These are phyloP conservation scores for Meloidogyne exigua DNA, from an alignment of 1,140 invertebrate genomes.

Conservation along the genomic window DNA sequence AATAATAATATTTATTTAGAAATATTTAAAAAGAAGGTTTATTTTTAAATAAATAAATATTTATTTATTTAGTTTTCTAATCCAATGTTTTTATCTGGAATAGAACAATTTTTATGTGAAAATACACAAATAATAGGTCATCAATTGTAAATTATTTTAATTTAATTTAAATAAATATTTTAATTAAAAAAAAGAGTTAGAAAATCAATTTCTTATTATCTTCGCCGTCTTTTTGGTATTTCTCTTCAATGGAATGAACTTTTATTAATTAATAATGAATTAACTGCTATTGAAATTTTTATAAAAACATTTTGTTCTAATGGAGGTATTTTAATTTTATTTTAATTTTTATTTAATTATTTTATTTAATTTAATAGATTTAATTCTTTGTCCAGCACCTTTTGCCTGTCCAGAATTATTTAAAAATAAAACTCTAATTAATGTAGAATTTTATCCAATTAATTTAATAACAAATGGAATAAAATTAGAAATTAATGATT, in stretches of 20 bases:
- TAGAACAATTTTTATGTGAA: slow-evolving; percentile 20
- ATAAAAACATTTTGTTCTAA: slow-evolving; percentile 3
- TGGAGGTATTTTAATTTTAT: slow-evolving; percentile 3
- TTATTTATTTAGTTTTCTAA: slow-evolving; percentile 7
- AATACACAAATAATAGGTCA: not conserved
- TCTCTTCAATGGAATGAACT: slow-evolving; percentile 1
- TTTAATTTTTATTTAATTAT: not conserved
- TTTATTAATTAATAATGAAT: slow-evolving; percentile 8
- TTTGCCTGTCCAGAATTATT: slow-evolving; percentile 7
- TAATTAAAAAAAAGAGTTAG: slow-evolving; percentile 16
- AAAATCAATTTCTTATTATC: slow-evolving; percentile 5
- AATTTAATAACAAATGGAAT: not conserved
- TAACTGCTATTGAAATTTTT: slow-evolving; percentile 13
- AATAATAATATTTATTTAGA: not conserved
- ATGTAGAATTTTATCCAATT: not conserved
- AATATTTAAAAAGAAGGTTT: not conserved
- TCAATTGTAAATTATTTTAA: not conserved
- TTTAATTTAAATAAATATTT: no score
- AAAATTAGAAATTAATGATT: not conserved
- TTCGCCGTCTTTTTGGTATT: slow-evolving; percentile 15
- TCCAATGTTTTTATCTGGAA: slow-evolving; percentile 5
- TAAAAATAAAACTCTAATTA: not conserved
- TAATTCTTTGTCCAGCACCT: slow-evolving; percentile 18
- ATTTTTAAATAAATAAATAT: not conserved
- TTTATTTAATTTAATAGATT: slow-evolving; percentile 9